phyloP scores from a whole-genome alignment of 2,797 vertebrate genomes.

The Decapterus maruadsi region DNA sequence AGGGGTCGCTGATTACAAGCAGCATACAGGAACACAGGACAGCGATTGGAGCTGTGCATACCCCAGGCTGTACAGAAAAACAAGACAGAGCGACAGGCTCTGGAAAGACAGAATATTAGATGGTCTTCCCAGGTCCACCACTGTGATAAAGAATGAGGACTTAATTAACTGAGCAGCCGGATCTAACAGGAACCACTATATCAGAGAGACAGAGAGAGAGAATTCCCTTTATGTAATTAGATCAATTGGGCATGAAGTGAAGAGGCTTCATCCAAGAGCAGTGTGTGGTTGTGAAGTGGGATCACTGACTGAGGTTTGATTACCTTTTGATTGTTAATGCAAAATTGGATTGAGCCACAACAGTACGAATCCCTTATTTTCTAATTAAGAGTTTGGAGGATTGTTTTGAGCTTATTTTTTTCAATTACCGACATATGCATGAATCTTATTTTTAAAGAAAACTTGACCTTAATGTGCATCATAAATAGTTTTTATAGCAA shows the following conservation, averaged over 20 bases:
- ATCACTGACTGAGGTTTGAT: conserved; percentile 84
- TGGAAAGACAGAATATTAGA: conserved; percentile 72
- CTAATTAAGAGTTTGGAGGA: conserved; percentile 79
- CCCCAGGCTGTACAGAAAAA: conserved; percentile 51
- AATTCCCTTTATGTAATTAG: conserved; percentile 86
- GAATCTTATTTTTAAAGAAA: conserved; percentile 76
- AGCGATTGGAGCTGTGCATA: conserved; percentile 50
- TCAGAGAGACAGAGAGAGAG: conserved; percentile 73
- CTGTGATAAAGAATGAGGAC: conserved; percentile 84
- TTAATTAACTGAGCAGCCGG: conserved; percentile 85
- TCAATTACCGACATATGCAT: conserved; percentile 42
- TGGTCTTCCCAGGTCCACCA: conserved; percentile 73
- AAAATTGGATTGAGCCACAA: conserved; percentile 69
- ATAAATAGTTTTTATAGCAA: conserved; percentile 88
- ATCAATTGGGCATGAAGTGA: conserved; percentile 89
- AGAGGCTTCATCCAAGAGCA: conserved; percentile 80
- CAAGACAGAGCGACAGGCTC: conserved; percentile 60
- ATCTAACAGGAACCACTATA: conserved; percentile 78
- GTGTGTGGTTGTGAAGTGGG: conserved; percentile 79
- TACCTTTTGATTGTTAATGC: conserved; percentile 84
- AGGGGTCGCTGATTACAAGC: conserved; percentile 82
- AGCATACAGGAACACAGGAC: conserved; percentile 58
- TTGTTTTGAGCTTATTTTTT: conserved; percentile 75
- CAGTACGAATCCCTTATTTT: conserved; percentile 79
- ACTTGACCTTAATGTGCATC: conserved; percentile 78